phyloP scores from a whole-genome alignment of 2,888 invertebrate species.

The Congeria kusceri region DNA sequence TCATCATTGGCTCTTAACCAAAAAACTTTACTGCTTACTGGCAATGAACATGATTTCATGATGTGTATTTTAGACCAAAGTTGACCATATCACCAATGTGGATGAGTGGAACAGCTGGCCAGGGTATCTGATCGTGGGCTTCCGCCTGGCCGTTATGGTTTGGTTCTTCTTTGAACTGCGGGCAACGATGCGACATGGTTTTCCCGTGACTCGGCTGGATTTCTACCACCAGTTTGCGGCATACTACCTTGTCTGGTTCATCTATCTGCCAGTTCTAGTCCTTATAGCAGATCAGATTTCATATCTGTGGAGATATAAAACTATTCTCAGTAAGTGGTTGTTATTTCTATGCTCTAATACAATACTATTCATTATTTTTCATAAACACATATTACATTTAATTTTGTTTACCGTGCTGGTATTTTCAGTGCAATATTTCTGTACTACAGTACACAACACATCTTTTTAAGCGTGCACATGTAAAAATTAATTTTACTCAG shows the following conservation, averaged over 20 bases:
- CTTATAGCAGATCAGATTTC: slow-evolving; percentile 96
- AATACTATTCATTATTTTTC: too few species aligned
- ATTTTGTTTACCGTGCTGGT: too few species aligned
- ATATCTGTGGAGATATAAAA: slow-evolving; percentile 97
- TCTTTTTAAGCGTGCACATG: too few species aligned
- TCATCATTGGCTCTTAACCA: too few species aligned
- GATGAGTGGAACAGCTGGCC: slow-evolving; percentile 99
- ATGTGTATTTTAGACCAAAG: slow-evolving; percentile 91
- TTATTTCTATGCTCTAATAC: too few species aligned
- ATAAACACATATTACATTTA: too few species aligned
- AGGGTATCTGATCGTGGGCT: slow-evolving; percentile 95
- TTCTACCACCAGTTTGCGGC: slow-evolving; percentile 98
- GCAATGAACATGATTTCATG: too few species aligned
- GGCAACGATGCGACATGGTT: slow-evolving; percentile 89
- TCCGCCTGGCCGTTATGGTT: slow-evolving; percentile 93
- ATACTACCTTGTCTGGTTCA: slow-evolving; percentile 99
- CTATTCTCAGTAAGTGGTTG: slow-evolving; percentile 91
- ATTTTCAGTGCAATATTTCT: too few species aligned
- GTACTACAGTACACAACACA: too few species aligned
- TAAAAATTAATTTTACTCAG: too few species aligned
- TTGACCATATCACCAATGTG: slow-evolving; percentile 97
- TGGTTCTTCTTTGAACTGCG: slow-evolving; percentile 93
- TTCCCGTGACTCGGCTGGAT: slow-evolving; percentile 92
- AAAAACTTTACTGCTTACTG: too few species aligned
- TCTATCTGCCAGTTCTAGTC: slow-evolving; percentile 97